A percentile compares a stretch with the other conserved stretches of the same genome.
phyloP scores from a whole-genome alignment of 2,797 vertebrate genomes.

The Poecilia picta region DNA sequence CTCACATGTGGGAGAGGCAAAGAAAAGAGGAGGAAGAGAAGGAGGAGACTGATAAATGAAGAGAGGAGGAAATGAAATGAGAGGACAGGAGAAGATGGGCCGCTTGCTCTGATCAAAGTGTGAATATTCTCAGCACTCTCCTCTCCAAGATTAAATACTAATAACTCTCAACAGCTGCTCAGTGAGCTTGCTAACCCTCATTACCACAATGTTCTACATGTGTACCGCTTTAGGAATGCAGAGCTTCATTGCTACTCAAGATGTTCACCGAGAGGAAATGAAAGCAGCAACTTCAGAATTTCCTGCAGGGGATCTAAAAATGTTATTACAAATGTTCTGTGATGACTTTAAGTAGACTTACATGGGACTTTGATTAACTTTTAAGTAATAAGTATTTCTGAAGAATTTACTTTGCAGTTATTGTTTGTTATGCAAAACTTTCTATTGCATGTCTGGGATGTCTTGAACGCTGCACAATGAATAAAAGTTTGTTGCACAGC shows the following conservation, averaged over 20 bases:
- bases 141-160: slow-evolving; percentile 73
- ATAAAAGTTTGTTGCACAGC: not conserved
- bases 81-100: slow-evolving; percentile 62
- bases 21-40: slow-evolving; percentile 16
- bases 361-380: slow-evolving; percentile 12
- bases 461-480: not conserved
- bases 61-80: slow-evolving; percentile 54
- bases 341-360: slow-evolving; percentile 10
- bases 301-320: slow-evolving; percentile 37
- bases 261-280: slow-evolving; percentile 47
- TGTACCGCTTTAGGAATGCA: slow-evolving; percentile 70
- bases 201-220: slow-evolving; percentile 75
- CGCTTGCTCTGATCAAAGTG: slow-evolving; percentile 73
- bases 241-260: slow-evolving; percentile 47
- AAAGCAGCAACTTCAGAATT: slow-evolving; percentile 29
- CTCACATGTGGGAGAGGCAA: slow-evolving; percentile 46
- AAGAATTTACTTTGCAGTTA: slow-evolving; percentile 22
- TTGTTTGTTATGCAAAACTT: not conserved
- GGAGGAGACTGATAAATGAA: slow-evolving; percentile 59
- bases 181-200: slow-evolving; percentile 70
- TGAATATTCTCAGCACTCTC: slow-evolving; percentile 73
- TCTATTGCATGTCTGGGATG: not conserved
- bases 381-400: slow-evolving; percentile 2
- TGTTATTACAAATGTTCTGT: slow-evolving; percentile 9
- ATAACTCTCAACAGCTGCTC: slow-evolving; percentile 79